These are phyloP conservation scores for Hypomecis punctinalis DNA, from an alignment of 2,888 invertebrate species.

Conservation along the genomic window DNA sequence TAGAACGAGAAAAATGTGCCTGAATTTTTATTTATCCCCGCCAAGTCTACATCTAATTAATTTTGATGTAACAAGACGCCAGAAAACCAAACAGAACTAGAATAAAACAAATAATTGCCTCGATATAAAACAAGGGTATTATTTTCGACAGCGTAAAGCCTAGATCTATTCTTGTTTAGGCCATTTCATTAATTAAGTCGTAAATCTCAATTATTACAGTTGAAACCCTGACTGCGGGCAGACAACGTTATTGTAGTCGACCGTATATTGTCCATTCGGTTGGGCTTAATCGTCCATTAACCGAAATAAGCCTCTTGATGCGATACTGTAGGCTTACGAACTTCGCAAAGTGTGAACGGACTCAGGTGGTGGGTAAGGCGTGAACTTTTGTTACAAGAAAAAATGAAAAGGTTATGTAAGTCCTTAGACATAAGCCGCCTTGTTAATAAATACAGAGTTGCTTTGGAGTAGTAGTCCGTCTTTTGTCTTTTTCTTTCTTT, in stretches of 20 bases:
- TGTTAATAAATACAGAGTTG: too few species aligned
- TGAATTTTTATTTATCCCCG: too few species aligned
- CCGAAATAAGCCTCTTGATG: slow-evolving; percentile 32
- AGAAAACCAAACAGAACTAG: slow-evolving; percentile 9
- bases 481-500: too few species aligned
- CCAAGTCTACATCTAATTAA: not conserved
- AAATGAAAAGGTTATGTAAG: too few species aligned
- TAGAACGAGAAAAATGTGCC: too few species aligned
- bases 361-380: not conserved
- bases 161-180: slow-evolving; percentile 18
- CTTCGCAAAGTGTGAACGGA: slow-evolving; percentile 12
- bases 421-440: too few species aligned
- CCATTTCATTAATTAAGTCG: slow-evolving; percentile 30
- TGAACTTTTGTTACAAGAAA: not conserved
- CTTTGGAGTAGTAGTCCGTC: too few species aligned
- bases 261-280: slow-evolving; percentile 28
- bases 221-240: slow-evolving; percentile 26
- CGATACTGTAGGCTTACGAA: slow-evolving; percentile 25
- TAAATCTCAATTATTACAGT: slow-evolving; percentile 30
- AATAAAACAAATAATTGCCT: slow-evolving; percentile 8
- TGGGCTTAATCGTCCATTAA: slow-evolving; percentile 31
- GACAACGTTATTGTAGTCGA: slow-evolving; percentile 30
- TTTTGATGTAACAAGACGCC: not conserved
- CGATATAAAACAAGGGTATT: slow-evolving; percentile 11
- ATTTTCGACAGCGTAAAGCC: slow-evolving; percentile 17